Conservation (phyloP, 2,888 invertebrate genomes). For the Morpho deidamia region DNA sequence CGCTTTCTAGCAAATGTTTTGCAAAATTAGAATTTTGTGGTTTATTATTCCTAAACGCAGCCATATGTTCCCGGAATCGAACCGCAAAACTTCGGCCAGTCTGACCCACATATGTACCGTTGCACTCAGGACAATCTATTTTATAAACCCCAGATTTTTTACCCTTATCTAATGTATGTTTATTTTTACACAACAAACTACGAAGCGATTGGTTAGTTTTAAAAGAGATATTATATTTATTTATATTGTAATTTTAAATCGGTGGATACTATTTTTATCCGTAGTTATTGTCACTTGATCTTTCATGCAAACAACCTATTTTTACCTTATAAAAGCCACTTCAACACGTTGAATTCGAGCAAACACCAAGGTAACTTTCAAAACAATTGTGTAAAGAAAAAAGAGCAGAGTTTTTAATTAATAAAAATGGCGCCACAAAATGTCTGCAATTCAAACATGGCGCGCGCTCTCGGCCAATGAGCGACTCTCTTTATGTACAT, state of each 20-base stretch:
- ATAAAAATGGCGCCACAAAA: conserved; percentile 63
- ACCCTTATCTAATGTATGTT: too few relatives aligned
- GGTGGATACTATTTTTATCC: conserved; percentile 1
- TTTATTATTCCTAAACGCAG: too few relatives aligned
- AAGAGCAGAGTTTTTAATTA: conserved; percentile 57
- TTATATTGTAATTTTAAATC: conserved; percentile 9
- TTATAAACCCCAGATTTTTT: too few relatives aligned
- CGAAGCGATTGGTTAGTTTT: too few relatives aligned
- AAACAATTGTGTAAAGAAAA: conserved; percentile 42
- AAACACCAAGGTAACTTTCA: conserved; percentile 46
- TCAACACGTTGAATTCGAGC: conserved; percentile 26
- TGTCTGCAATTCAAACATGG: conserved; percentile 61
- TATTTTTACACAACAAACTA: too few relatives aligned
- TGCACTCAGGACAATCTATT: too few relatives aligned
- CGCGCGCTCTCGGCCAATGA: conserved; percentile 48
- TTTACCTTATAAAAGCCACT: conserved; percentile 12
- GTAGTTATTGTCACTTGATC: conserved; percentile 4
- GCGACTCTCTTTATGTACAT: conserved; percentile 62
- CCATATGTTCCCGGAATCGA: too few relatives aligned
- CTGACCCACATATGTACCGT: too few relatives aligned
- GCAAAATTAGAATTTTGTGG: too few relatives aligned
- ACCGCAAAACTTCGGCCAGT: too few relatives aligned
- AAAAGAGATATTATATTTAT: too few relatives aligned
- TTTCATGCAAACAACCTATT: conserved; percentile 17
- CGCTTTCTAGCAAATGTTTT: too few relatives aligned